Evolutionary conservation across 2,797 vertebrate species (phyloP).

Genomic region (Peromyscus melanophrys): DNA sequence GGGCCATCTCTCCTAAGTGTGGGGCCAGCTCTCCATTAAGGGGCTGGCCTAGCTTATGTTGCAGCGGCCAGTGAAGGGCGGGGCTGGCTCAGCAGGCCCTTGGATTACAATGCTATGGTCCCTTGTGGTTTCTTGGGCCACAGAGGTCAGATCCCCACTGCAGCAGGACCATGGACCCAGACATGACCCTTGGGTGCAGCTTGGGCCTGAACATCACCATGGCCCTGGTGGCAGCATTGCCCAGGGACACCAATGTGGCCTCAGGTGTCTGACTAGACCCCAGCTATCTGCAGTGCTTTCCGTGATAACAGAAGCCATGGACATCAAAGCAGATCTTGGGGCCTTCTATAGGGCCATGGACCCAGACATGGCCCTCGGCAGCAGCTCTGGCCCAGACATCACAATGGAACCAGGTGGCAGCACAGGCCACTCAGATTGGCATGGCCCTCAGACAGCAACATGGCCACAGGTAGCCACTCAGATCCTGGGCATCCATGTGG

Average conservation of each 20-base stretch:
- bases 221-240: background rate
- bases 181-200: background rate
- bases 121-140: background rate
- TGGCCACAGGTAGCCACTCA: background rate
- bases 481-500: background rate
- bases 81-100: background rate
- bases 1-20: background rate
- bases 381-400: background rate
- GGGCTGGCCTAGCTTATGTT: background rate
- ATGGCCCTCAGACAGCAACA: background rate
- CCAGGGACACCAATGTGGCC: background rate
- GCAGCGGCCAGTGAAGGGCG: background rate
- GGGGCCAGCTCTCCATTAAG: background rate
- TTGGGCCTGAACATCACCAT: background rate
- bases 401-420: background rate
- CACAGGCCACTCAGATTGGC: too few relatives aligned
- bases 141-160: background rate
- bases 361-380: background rate
- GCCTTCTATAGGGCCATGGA: background rate
- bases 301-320: background rate
- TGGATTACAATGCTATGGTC: background rate
- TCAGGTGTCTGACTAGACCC: background rate
- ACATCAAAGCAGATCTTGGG: background rate
- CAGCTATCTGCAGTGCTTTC: background rate
- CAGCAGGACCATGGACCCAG: background rate